Evolutionary conservation across 53 echinoderm and acorn worm genomes (phyloP).

Genomic region (Hippasteria phrygiana): DNA sequence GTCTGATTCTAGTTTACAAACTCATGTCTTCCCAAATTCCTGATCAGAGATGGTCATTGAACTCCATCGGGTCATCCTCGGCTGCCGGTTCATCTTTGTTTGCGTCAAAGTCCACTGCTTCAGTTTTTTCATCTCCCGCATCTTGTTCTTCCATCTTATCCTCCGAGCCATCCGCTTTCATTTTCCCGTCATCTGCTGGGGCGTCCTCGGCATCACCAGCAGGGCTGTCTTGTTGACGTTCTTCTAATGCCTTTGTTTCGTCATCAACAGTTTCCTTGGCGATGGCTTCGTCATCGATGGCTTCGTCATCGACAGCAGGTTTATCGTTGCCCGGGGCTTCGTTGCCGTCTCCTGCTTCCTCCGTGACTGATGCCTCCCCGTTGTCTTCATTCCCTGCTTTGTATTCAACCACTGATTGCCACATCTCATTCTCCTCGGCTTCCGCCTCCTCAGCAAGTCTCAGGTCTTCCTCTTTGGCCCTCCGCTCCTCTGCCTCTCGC

Average conservation of each 20-base stretch:
- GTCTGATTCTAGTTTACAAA: too few species aligned
- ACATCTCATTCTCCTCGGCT: slow-evolving; percentile 49
- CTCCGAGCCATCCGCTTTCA: not conserved
- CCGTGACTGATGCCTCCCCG: not conserved
- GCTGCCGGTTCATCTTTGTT: not conserved
- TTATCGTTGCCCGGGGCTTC: not conserved
- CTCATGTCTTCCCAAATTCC: not conserved
- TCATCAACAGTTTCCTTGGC: not conserved
- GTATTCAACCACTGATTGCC: not conserved
- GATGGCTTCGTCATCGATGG: not conserved
- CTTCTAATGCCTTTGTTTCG: not conserved
- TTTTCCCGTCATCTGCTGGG: not conserved
- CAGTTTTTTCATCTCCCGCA: not conserved
- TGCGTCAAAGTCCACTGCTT: not conserved
- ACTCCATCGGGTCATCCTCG: not conserved
- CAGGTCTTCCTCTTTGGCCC: slow-evolving; percentile 28
- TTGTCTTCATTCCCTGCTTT: not conserved
- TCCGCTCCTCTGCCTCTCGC: slow-evolving; percentile 5
- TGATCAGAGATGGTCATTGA: slow-evolving; percentile 5
- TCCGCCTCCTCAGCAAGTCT: slow-evolving; percentile 49
- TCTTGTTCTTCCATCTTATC: not conserved
- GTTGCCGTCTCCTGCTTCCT: slow-evolving; percentile 13
- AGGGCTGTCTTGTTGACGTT: not conserved
- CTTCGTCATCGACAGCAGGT: not conserved
- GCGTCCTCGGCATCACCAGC: not conserved